phyloP scores from a whole-genome alignment of 2,113 vertebrate genomes.

The Callopanchax toddi region DNA sequence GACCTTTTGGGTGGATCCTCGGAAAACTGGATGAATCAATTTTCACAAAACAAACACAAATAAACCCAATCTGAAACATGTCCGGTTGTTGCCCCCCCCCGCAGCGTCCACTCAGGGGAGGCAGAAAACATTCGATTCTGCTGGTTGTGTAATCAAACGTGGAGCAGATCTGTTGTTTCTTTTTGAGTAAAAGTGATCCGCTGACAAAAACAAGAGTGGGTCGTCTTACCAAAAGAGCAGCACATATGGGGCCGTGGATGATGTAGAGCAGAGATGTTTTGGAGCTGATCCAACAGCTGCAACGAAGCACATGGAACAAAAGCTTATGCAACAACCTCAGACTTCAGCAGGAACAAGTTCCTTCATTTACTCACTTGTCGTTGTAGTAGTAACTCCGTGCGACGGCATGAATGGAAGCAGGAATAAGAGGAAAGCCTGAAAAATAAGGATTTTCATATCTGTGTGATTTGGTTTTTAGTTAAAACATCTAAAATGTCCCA shows the following conservation, averaged over 20 bases:
- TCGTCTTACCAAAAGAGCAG: conserved; percentile 89
- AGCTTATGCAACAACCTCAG: conserved; percentile 12
- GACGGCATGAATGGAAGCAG: conserved; percentile 90
- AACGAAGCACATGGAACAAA: conserved; percentile 6
- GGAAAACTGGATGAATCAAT: conserved; percentile 36
- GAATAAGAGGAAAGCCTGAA: conserved; percentile 94
- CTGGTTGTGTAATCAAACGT: conserved; percentile 35
- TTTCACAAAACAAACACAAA: conserved; percentile 54
- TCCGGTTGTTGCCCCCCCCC: conserved; percentile 27
- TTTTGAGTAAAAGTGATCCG: conserved; percentile 6
- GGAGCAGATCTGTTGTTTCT: conserved; percentile 13
- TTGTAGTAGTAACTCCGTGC: conserved; percentile 95
- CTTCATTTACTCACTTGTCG: conserved; percentile 91
- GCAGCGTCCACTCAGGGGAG: conserved; percentile 15
- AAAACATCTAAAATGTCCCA: not conserved
- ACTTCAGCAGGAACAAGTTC: no score
- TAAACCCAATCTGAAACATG: conserved; percentile 23
- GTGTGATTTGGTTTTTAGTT: no score
- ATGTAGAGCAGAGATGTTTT: conserved; percentile 96
- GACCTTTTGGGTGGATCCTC: conserved; percentile 22
- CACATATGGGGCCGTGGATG: conserved; percentile 97
- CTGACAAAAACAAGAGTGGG: not conserved
- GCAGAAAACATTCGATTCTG: conserved; percentile 23
- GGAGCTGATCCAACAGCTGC: conserved; percentile 97
- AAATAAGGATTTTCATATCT: no score